These are phyloP conservation scores for Anticlea derivata DNA, from an alignment of 2,888 invertebrate genomes.

Conservation along the genomic window DNA sequence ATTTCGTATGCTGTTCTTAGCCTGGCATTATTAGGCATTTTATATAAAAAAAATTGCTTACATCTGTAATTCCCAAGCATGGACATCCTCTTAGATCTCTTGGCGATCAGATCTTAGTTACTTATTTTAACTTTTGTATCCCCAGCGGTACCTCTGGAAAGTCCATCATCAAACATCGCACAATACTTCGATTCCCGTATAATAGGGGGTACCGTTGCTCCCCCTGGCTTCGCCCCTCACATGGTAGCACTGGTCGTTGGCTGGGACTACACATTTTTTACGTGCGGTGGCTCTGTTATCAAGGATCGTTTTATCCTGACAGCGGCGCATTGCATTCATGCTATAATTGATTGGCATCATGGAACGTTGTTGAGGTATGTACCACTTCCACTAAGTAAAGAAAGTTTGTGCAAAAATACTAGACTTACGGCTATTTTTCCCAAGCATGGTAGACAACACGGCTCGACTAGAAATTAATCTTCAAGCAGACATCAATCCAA, in stretches of 20 bases:
- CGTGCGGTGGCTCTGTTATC: conserved; percentile 34
- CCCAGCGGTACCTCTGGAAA: conserved; percentile 8
- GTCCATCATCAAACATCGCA: background rate
- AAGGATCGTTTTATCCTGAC: conserved; percentile 23
- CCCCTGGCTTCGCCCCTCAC: background rate
- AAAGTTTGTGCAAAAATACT: too few relatives aligned
- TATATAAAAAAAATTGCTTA: too few relatives aligned
- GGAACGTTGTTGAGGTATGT: conserved; percentile 30
- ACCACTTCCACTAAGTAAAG: too few relatives aligned
- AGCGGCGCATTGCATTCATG: conserved; percentile 34
- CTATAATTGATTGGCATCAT: conserved; percentile 38
- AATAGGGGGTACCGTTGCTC: conserved; percentile 7
- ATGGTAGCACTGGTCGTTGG: conserved; percentile 29
- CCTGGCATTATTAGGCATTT: too few relatives aligned
- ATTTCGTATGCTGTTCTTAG: too few relatives aligned
- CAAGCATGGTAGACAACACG: too few relatives aligned
- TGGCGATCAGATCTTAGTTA: too few relatives aligned
- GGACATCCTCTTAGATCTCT: too few relatives aligned
- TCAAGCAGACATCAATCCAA: too few relatives aligned
- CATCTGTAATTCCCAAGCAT: too few relatives aligned
- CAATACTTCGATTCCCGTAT: conserved; percentile 15
- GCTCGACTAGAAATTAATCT: too few relatives aligned
- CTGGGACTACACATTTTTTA: conserved; percentile 10
- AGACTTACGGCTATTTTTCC: too few relatives aligned
- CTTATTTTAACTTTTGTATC: background rate